Base-by-base conservation (phyloP, 2,888 invertebrate genomes). In the Tenodera sinensis region DNA sequence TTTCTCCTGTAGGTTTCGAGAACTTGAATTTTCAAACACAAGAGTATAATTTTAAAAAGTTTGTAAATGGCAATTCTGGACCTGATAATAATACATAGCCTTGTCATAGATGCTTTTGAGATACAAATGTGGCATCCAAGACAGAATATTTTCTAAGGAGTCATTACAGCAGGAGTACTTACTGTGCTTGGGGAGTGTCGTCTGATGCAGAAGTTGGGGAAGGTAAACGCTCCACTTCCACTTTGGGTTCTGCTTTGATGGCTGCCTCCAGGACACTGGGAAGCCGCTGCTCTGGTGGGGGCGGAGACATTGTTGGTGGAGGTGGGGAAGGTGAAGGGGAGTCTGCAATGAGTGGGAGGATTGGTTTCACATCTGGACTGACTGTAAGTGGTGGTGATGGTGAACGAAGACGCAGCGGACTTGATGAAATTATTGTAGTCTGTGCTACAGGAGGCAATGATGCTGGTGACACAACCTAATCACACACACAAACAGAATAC, bases 241-340 rank as follows among this genome's bases (percentile, higher is more conserved):
- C 97, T 92, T 97, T 97, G 14, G 97, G 97, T 92, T 97, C 97
- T 25, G 97, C 97, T 92, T 97, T 97, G 91, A 97, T 97, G 84
- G 97, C 97, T 25, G 97, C 97, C 93, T 97, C 97, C 83, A 97
- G 93, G n/a, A 97, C 96, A 28, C 97, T 96, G 42, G 96, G 95
- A 90, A 95, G 91, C 91, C 95, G 93, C 90, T 94, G 90, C 90
- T 92, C 6, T 92, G 92, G 90, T 92, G 92, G 54, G 91, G 91
- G 85, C 92, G 91, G 90, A n/a, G 90, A 89, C 15, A 90, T 88
- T 12, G 88, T 71, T 12, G 86, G 87, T 28, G 86, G 84, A n/a
- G 90, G 88, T 15, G 89, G 87, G 8, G 89, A n/a, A 27, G 85
- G 90, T 20, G 89, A 82, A 34, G 90, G 83, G n/a, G 88, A 87